Conservation (phyloP, 2,113 vertebrate species). For the Lamprologus speciosus region DNA sequence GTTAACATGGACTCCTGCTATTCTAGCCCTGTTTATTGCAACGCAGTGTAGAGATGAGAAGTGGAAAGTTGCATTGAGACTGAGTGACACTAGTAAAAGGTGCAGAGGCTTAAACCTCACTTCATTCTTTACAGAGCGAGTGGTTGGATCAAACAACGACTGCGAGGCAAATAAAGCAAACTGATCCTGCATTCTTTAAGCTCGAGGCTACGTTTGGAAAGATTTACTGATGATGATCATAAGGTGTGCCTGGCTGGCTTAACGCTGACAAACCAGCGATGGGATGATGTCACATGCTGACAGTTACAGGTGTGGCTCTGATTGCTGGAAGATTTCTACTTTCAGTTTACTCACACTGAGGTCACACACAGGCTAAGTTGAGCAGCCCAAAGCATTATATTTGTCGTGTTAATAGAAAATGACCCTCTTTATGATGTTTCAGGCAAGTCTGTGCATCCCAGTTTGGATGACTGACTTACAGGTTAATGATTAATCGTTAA, state of each 20-base stretch:
- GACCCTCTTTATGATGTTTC: neutral
- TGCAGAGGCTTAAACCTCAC: neutral
- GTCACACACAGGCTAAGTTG: neutral
- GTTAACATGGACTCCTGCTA: neutral
- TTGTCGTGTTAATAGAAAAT: neutral
- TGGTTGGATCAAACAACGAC: neutral
- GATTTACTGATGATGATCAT: neutral
- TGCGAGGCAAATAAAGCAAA: neutral
- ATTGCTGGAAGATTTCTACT: neutral
- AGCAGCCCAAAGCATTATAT: neutral
- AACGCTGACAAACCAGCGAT: neutral
- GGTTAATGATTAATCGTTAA: neutral
- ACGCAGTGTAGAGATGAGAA: neutral
- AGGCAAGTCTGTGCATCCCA: neutral
- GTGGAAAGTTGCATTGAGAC: neutral
- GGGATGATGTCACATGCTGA: neutral
- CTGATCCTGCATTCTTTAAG: neutral
- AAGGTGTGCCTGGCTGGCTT: neutral
- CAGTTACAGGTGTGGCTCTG: neutral
- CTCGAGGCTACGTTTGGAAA: neutral
- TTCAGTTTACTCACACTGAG: neutral
- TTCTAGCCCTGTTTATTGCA: neutral
- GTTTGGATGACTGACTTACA: neutral
- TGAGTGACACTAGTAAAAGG: neutral
- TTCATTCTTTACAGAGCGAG: neutral